phyloP scores from a whole-genome alignment of 2,113 vertebrate species.

The Oreochromis niloticus region DNA sequence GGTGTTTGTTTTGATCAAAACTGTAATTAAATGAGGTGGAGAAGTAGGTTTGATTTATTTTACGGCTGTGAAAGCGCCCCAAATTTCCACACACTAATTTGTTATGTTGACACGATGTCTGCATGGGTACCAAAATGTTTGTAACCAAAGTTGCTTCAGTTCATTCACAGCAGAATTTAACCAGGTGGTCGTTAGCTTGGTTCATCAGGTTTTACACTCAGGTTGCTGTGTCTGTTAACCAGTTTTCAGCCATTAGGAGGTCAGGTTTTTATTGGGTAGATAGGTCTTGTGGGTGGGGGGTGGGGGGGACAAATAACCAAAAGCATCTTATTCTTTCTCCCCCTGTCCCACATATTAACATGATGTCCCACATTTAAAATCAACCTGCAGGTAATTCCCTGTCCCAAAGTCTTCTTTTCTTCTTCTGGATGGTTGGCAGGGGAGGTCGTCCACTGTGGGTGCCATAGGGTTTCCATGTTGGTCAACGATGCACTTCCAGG shows the following conservation, averaged over 20 bases:
- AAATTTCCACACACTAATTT: not conserved
- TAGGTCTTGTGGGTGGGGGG: rapidly evolving
- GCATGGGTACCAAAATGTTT: not conserved
- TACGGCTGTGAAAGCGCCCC: not conserved
- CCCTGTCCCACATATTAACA: not conserved
- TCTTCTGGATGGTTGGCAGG: not conserved
- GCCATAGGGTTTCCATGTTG: rapidly evolving
- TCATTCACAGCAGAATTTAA: not conserved
- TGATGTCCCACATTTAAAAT: not conserved
- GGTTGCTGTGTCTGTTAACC: not conserved
- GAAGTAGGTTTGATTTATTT: not conserved
- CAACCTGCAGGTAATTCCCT: not conserved
- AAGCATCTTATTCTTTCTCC: not conserved
- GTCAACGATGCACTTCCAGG: not conserved
- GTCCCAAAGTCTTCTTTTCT: not conserved
- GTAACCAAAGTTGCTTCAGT: not conserved
- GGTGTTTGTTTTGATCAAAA: not conserved
- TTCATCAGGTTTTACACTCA: not conserved
- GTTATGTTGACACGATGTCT: not conserved
- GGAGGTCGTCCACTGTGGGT: not conserved
- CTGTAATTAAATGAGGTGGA: not conserved
- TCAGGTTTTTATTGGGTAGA: not conserved
- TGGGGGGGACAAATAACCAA: rapidly evolving
- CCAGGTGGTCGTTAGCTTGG: not conserved
- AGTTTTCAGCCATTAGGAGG: rapidly evolving